A percentile compares a stretch with the other conserved stretches of the same genome.
Conservation (phyloP, 1,140 invertebrate genomes). For the Lepidurus arcticus region DNA sequence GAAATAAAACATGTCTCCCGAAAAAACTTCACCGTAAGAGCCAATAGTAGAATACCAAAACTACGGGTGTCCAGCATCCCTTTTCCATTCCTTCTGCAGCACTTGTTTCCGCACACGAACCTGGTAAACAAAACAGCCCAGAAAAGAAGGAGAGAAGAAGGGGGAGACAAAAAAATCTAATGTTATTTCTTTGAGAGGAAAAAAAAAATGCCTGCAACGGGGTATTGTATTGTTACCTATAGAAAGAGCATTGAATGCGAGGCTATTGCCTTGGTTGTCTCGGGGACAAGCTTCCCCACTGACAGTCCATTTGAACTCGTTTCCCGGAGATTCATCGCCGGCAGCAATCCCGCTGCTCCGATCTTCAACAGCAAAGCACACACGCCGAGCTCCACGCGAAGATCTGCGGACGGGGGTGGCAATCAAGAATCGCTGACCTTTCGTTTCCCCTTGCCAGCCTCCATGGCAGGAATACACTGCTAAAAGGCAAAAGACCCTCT, state of each 20-base stretch:
- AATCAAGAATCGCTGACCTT: conserved; percentile 21
- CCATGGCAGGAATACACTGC: conserved; percentile 9
- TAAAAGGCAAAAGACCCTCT: background rate
- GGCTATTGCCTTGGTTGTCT: conserved; percentile 21
- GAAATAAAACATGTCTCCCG: background rate
- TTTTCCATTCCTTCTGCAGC: background rate
- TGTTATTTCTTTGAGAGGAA: background rate
- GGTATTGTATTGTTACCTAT: conserved; percentile 11
- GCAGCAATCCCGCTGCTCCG: conserved; percentile 12
- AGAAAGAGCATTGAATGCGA: conserved; percentile 8
- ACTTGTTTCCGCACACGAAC: conserved; percentile 3
- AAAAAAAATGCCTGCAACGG: background rate
- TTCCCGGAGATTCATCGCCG: background rate
- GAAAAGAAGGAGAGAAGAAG: background rate
- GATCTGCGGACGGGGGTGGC: conserved; percentile 2
- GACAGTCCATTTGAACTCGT: conserved; percentile 21
- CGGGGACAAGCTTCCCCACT: conserved; percentile 11
- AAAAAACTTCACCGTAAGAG: background rate
- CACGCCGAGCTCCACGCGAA: background rate
- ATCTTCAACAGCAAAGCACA: conserved; percentile 7
- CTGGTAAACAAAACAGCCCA: background rate
- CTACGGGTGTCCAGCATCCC: background rate
- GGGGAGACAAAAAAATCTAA: background rate
- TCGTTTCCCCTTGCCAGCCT: conserved; percentile 12
- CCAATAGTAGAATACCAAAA: background rate